Evolutionary conservation across 2,113 vertebrate species (phyloP), one percentile per base, ranked within the genome.

Genomic region (Origma solitaria): DNA sequence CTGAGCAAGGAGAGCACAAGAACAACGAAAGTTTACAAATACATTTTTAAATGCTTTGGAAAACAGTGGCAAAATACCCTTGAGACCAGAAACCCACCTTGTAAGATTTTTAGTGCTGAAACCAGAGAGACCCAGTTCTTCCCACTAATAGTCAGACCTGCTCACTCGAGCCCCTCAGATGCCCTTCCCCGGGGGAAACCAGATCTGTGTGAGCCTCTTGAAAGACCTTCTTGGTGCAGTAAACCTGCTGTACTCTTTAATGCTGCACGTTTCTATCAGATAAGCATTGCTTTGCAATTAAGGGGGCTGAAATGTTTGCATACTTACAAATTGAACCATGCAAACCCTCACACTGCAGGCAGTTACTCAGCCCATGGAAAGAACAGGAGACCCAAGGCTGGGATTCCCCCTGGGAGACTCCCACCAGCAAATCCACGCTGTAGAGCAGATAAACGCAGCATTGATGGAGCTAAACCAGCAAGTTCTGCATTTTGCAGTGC

Each of bases 81-180:
- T 68, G 72, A 90, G 22, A 70, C 12, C 42, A 64, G 72, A 87
- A 88, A 84, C 83, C 72, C 64, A 75, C n/a, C 8, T 44, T 30
- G 79, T 40, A 54, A 93, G 76, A 75, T 73, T 92, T n/a, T 70
- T 56, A 83, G 51, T 77, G 56, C 72, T 84, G 71, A 88, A 96
- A 95, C 88, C 88, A 94, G 92, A 94, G 49, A 37, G 77, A 90
- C 86, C 90, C 83, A 82, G 93, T 91, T 91, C 85, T 94, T 95
- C 68, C 82, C 75, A 79, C 69, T 70, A 85, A 68, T 40, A 53
- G 68, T 91, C 93, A 69, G 60, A 65, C 13, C 82, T 81, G 71
- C 33, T 68, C 60, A 62, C 71, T 65, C 0, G 0, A 62, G 86
- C 66, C 82, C 75, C 86, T 90, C 56, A 89, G 73, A 79, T 90